Evolutionary conservation across 2,113 vertebrate genomes (phyloP).

Genomic region (Lamprotornis superbus): DNA sequence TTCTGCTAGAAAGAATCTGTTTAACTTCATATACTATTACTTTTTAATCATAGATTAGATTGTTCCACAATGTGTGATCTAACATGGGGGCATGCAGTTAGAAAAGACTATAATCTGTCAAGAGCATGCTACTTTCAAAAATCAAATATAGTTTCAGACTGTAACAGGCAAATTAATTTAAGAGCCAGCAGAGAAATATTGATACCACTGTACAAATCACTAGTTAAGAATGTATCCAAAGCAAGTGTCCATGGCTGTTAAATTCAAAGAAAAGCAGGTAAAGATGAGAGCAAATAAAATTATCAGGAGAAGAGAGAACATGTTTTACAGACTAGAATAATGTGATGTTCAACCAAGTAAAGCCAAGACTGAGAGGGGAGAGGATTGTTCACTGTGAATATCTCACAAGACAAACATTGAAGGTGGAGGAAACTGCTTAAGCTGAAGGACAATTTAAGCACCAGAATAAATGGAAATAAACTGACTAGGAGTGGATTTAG

Average conservation of each 20-base stretch:
- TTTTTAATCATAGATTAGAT: background rate
- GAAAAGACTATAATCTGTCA: background rate
- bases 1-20: background rate
- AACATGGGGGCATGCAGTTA: background rate
- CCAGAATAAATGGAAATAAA: background rate
- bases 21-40: background rate
- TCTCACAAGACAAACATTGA: background rate
- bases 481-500: background rate
- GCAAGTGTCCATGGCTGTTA: background rate
- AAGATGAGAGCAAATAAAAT: background rate
- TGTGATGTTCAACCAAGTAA: background rate
- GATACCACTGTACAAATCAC: background rate
- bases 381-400: background rate
- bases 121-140: background rate
- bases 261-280: background rate
- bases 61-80: background rate
- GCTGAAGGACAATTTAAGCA: background rate
- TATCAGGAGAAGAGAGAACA: background rate
- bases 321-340: background rate
- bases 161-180: background rate
- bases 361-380: background rate
- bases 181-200: background rate
- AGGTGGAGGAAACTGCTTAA: background rate
- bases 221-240: background rate
- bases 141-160: background rate